Evolutionary conservation across 23 tunicate genomes (phyloP).

Genomic region (Halocynthia roretzi): DNA sequence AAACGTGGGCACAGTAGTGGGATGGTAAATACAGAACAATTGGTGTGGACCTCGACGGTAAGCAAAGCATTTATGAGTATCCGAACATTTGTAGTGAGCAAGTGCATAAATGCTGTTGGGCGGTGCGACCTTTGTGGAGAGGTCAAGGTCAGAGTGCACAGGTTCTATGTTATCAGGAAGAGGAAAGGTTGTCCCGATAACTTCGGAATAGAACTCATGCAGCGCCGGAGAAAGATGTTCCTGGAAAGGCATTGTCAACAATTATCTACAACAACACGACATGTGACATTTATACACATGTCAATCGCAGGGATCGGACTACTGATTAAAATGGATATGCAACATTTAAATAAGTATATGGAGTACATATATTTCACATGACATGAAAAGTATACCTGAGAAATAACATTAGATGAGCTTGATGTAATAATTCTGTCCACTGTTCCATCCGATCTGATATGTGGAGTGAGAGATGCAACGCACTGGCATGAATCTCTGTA

Average conservation of each 20-base stretch:
- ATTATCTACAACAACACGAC: too few species aligned
- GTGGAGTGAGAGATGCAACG: conserved; percentile 5
- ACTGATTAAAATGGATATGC: too few species aligned
- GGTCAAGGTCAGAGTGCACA: conserved; percentile 12
- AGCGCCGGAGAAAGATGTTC: conserved; percentile 1
- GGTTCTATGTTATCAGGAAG: conserved; percentile 31
- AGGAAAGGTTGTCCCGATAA: conserved; percentile 66
- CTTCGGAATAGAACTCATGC: conserved; percentile 8
- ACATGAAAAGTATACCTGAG: background rate
- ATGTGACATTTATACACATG: too few species aligned
- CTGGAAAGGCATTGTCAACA: background rate
- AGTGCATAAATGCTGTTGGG: conserved; percentile 17
- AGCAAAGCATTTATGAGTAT: conserved; percentile 63
- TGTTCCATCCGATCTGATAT: background rate
- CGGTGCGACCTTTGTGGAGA: conserved; percentile 5
- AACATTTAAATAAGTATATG: too few species aligned
- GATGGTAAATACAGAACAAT: conserved; percentile 49
- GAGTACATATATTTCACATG: too few species aligned
- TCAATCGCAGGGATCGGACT: too few species aligned
- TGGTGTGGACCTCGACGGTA: conserved; percentile 35
- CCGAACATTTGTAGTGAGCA: conserved; percentile 62
- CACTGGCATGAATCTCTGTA: conserved; percentile 20
- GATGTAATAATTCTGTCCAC: background rate
- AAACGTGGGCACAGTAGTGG: conserved; percentile 42
- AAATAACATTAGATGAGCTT: background rate